Evolutionary conservation across 30 jellyfish, hydroid and myxozoan genomes (phyloP), one percentile per base, ranked within the genome.

Genomic region (Turritopsis rubra): DNA sequence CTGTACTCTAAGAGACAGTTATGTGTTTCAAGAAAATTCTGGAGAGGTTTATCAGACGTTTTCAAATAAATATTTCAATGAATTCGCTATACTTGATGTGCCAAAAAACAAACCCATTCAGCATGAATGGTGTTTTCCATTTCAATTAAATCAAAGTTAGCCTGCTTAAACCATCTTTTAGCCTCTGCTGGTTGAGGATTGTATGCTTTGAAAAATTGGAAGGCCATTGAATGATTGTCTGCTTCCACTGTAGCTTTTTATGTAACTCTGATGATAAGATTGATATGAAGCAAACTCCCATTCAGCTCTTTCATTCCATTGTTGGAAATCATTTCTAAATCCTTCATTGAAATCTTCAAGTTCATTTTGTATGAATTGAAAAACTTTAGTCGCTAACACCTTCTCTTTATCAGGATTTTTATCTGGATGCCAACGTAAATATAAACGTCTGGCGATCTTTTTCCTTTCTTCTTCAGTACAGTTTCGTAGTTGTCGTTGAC

Each of bases 161-260:
- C 97, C 68, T 89, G 97, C 22, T 88, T 85, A 54, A 23, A 71
- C 97, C 97, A 89, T 54, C 97, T 75, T 24, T 75, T 60, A 0
- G 91, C 95, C 41, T 89, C 95, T 19, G 86, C 91, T 7, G 97
- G 97, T 73, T 85, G 97, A 0, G 97, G 97, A 78, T 89, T 89
- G 21, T 73, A n/a, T 81, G 5, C 85, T 8, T 19, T 72, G 66
- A 20, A 78, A 21, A 16, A 89, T 25, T 1, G 91, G 85, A 30
- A 54, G 84, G 85, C 85, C 81, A 26, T 53, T 20, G 27, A 65
- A 26, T 1, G 78, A 53, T 1, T 18, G 13, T 8, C 82, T 9
- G 76, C 65, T 21, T 13, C 87, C 24, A 1, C 21, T 26, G 54
- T 18, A 13, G 13, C 13, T 5, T 41, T 5, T 5, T 41, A 3